A percentile compares a stretch with the other conserved stretches of the same genome.
Conservation (phyloP, 2,888 invertebrate species). For the Lasioglossum pauxillum region DNA sequence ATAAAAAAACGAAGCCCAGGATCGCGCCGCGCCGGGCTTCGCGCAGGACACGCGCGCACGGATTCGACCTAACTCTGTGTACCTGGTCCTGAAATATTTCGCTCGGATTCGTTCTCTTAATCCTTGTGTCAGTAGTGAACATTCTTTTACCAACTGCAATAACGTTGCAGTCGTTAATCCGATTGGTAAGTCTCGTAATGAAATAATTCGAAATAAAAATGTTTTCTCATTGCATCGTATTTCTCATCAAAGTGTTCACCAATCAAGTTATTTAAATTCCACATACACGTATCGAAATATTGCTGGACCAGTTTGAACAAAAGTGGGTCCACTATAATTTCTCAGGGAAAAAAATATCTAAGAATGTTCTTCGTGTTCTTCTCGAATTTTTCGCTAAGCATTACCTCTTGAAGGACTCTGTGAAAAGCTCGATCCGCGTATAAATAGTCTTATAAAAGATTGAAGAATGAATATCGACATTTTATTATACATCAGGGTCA, state of each 20-base stretch:
- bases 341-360: not conserved
- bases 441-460: not conserved
- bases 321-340: not conserved
- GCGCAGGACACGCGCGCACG: not conserved
- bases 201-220: not conserved
- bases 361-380: not conserved
- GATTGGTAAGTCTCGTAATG: not conserved
- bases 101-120: not conserved
- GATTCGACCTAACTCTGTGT: not conserved
- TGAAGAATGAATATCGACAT: not conserved
- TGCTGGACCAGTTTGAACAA: not conserved
- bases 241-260: too few relatives aligned
- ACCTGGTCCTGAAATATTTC: not conserved
- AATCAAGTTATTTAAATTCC: too few relatives aligned
- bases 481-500: not conserved
- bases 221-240: not conserved
- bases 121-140: not conserved
- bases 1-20: conserved; percentile 34
- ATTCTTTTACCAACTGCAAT: not conserved
- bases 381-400: not conserved
- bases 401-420: not conserved
- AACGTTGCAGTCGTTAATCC: not conserved
- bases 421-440: not conserved
- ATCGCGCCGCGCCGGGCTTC: not conserved
- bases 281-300: not conserved